Base-by-base conservation (phyloP, 2,113 vertebrate species). In the Pituophis catenifer region DNA sequence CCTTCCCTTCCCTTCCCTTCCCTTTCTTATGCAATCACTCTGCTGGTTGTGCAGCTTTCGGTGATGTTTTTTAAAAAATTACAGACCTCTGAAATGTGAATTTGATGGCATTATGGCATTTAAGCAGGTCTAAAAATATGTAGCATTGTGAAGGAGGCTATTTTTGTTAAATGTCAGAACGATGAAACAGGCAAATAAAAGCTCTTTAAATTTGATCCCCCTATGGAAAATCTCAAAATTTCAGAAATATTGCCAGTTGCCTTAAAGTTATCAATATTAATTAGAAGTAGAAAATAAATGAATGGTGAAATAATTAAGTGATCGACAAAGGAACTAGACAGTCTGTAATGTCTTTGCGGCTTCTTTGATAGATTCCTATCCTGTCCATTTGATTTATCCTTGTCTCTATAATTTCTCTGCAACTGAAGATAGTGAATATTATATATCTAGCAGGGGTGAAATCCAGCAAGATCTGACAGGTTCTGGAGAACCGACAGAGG, bases 91-190 rank as follows among this genome's bases (percentile, higher is more conserved):
- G 81, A 94, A 93, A 96, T 94, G 91, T 70, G 70, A 96, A 95
- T 97, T 81, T 97, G 97, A 97, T 96, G 94, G 91, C 94, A 93
- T 97, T 96, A 96, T 97, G 96, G 97, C 96, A 97, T 97, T 97
- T 96, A 96, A 96, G 96, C 75, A 91, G 91, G 96, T 96, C 90
- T 95, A 94, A 91, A 97, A 97, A 96, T 95, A 95, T 54, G 92
- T 95, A 95, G 95, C 93, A 97, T 97, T 94, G 44, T 95, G 95
- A 97, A 96, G 93, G 92, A 96, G 91, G 96, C 95, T 94, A 93
- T 92, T 95, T 97, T 96, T 96, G 91, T 90, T 53, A 96, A 98
- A 97, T 97, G 95, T 97, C 96, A 97, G 96, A 96, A 93, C 59
- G 95, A 96, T 95, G 94, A 95, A 96, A 89, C 10, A 93, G 33